Conservation (phyloP, 1,140 invertebrate species). For the Thaumetopoea pityocampa region DNA sequence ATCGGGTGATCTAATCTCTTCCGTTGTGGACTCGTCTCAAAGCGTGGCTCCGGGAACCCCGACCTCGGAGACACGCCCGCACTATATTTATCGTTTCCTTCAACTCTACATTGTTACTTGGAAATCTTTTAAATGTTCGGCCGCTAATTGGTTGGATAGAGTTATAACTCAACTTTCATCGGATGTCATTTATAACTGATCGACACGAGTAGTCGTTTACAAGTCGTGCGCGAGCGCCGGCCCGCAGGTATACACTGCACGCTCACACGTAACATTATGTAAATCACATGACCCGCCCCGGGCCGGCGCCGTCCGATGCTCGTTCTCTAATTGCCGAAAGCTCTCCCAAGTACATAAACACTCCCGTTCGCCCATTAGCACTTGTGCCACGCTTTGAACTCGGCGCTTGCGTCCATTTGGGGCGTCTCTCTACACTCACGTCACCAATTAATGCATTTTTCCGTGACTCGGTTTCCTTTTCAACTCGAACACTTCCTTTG, state of each 20-base stretch:
- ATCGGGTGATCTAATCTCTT: constrained; percentile 51
- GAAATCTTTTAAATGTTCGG: constrained; percentile 19
- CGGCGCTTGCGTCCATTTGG: constrained; percentile 29
- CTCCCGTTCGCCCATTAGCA: constrained; percentile 36
- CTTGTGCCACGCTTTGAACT: constrained; percentile 32
- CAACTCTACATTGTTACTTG: constrained; percentile 53
- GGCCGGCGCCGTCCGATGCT: not conserved
- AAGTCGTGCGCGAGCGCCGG: constrained; percentile 6
- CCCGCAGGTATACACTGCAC: no score
- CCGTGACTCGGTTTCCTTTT: constrained; percentile 25
- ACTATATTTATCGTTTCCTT: constrained; percentile 64
- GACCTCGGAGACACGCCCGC: constrained; percentile 45
- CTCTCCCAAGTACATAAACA: constrained; percentile 18
- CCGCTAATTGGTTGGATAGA: constrained; percentile 11
- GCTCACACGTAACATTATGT: no score
- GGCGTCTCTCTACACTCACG: constrained; percentile 28
- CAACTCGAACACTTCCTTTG: constrained; percentile 30
- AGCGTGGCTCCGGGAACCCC: constrained; percentile 59
- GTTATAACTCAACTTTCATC: constrained; percentile 10
- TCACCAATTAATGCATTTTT: constrained; percentile 51
- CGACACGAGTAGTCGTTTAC: constrained; percentile 11
- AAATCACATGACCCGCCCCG: not conserved
- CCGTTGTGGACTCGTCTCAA: constrained; percentile 46
- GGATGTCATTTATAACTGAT: constrained; percentile 11
- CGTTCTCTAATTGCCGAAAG: constrained; percentile 22